A percentile compares a stretch with the other conserved stretches of the same genome.
Conservation (phyloP, 1,140 invertebrate species). For the Pteromalus puparum region DNA sequence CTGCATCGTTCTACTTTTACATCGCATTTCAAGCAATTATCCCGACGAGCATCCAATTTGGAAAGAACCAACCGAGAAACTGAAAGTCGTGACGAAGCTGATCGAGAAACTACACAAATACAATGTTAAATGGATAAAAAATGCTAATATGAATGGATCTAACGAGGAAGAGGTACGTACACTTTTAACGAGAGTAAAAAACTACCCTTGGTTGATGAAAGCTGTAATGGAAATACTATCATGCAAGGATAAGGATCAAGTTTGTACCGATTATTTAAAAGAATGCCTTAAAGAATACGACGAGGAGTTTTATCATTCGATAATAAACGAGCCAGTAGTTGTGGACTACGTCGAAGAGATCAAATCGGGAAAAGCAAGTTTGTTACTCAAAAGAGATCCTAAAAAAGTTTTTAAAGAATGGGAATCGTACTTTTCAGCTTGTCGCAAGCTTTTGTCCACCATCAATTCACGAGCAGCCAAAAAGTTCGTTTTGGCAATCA, state of each 20-base stretch:
- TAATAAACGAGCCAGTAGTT: background rate
- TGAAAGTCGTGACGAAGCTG: background rate
- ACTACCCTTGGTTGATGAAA: constrained; percentile 1
- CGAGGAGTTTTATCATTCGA: background rate
- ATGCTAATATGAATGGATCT: background rate
- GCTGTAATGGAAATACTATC: background rate
- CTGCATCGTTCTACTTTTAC: background rate
- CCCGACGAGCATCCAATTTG: background rate
- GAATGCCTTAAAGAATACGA: background rate
- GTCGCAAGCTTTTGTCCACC: background rate
- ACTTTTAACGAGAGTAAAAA: background rate
- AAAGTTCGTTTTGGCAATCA: background rate
- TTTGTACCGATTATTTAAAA: background rate
- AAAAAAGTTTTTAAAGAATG: background rate
- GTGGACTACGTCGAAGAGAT: background rate
- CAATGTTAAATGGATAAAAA: background rate
- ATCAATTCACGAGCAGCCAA: background rate
- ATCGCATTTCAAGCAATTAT: background rate
- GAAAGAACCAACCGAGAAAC: background rate
- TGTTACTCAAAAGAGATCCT: background rate
- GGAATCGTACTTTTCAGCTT: background rate
- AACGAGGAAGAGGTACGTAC: background rate
- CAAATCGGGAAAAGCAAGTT: background rate
- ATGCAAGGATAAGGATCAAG: background rate
- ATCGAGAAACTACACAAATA: background rate